These are phyloP conservation scores for Dendronephthya gigantea DNA, from an alignment of 64 coral and sea anemone species.

Conservation along the genomic window DNA sequence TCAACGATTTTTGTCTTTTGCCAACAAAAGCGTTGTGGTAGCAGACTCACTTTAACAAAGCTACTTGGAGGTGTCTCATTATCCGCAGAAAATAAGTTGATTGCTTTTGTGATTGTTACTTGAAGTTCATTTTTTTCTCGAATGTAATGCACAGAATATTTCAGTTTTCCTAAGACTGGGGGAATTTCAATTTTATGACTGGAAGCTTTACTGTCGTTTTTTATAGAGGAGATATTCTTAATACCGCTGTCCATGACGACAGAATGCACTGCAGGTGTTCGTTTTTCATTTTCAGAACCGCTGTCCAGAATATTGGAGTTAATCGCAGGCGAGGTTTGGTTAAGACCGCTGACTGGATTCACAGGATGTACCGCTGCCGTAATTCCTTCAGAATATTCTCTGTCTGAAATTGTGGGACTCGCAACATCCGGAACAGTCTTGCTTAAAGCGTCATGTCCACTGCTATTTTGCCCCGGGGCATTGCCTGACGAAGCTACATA, in stretches of 20 bases:
- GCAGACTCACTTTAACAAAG: conserved; percentile 62
- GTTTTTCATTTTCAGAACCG: background rate
- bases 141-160: conserved; percentile 71
- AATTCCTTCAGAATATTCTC: background rate
- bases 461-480: background rate
- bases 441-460: background rate
- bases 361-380: background rate
- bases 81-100: conserved; percentile 42
- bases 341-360: background rate
- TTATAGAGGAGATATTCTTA: background rate
- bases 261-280: background rate
- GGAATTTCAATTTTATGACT: conserved; percentile 34
- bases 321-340: background rate
- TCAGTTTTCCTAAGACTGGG: conserved; percentile 53
- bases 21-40: conserved; percentile 93
- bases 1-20: conserved; percentile 66
- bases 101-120: conserved; percentile 70
- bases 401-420: background rate
- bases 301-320: background rate
- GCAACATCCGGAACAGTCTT: background rate
- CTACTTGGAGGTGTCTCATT: conserved; percentile 59
- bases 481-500: background rate
- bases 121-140: conserved; percentile 63
- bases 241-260: background rate
- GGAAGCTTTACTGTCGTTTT: conserved; percentile 2